Base-by-base conservation (phyloP, 2,888 invertebrate species). In the Acleris laterana region DNA sequence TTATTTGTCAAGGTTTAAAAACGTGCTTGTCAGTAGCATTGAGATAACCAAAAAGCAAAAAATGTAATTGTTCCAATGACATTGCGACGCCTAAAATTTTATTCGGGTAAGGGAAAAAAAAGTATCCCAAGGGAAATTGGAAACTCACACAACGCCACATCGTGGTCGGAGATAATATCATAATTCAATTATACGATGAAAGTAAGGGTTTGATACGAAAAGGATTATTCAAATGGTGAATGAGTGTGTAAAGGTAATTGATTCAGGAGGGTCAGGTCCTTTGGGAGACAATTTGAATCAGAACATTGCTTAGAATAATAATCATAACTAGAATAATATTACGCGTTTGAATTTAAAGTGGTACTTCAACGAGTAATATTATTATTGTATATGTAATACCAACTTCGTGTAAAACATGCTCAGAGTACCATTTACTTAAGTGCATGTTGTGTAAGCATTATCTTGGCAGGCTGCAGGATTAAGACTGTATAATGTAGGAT, bases 211-310 rank as follows among this genome's bases (percentile, higher is more conserved):
- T 57, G 57, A 61, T 61, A 48, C 56, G 66, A 52, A 62, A 56
- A 66, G 66, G 66, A 66, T 66, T 66, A 66, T 66, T 66, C 66
- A 66, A 66, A 66, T 66, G 56, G 20, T 48, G 57, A 61, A 66
- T 68, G 68, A 64, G 56, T 64, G 61, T 52, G 68, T 64, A 57
- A 48, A 68, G 63, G 61, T 64, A 68, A 61, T 66, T 57, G 63
- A 55, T 68, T 67, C 51, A 51, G 59, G 46, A 32, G 32, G 66
- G 62, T 66, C 56, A 48, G 57, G 46, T 44, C 55, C 53, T 56
- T 32, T 20, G n/a, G 50, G n/a, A 44, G 50, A 57, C 57, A 46
- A 19, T 48, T 32, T 50, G 32, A 53, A 56, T 50, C 38, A 44
- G 44, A 46, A 61, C 44, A 28, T 55, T 19, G 28, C 38, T 44